Conservation (phyloP, 2,888 invertebrate genomes). For the Augochlorella aurata region DNA sequence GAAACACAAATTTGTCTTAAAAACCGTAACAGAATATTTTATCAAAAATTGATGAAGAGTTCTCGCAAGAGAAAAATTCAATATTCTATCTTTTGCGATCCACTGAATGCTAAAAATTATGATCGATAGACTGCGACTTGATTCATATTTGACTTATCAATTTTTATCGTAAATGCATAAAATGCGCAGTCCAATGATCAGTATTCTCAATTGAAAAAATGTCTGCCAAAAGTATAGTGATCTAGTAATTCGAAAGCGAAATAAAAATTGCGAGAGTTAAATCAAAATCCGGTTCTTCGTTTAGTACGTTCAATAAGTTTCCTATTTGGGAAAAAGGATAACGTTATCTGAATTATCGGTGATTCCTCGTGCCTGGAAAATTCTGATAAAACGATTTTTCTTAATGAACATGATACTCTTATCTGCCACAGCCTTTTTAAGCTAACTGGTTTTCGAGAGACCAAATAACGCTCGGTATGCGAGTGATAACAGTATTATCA, state of each 20-base stretch:
- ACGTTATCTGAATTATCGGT: not conserved
- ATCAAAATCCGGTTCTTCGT: no score
- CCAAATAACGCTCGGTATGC: not conserved
- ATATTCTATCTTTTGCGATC: not conserved
- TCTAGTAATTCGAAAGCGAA: no score
- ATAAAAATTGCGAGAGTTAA: no score
- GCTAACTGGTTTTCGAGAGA: not conserved
- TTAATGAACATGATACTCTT: slow-evolving; percentile 7
- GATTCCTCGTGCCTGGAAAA: not conserved
- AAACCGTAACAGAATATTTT: not conserved
- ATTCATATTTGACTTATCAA: no score
- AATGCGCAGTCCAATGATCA: no score
- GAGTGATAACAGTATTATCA: not conserved
- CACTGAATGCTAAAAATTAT: no score
- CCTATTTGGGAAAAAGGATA: not conserved
- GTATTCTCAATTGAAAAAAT: no score
- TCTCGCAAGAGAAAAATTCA: not conserved
- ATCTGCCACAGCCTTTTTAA: not conserved
- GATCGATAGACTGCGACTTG: no score
- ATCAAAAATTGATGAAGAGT: not conserved
- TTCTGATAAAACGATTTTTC: not conserved
- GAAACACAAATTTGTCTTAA: not conserved
- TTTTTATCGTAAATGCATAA: no score
- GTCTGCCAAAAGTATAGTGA: no score
- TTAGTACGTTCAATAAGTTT: no score